These are phyloP conservation scores for Villa cingulata DNA, from an alignment of 2,888 invertebrate genomes.

Conservation along the genomic window DNA sequence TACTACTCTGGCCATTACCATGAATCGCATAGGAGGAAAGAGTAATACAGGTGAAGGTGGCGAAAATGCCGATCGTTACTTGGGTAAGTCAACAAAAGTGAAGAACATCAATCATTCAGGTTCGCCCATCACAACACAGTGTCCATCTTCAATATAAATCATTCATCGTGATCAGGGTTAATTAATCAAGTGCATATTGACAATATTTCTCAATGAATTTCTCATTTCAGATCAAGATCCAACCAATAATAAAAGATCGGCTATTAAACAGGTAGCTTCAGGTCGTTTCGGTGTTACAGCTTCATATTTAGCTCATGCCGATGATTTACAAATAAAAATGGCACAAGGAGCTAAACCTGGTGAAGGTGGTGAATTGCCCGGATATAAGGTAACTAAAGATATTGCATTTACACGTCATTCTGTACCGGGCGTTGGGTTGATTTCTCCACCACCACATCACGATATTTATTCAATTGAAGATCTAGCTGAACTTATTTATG, in stretches of 20 bases:
- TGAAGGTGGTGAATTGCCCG: slow-evolving; percentile 95
- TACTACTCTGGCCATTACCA: slow-evolving; percentile 85
- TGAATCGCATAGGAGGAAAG: slow-evolving; percentile 95
- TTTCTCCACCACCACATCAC: slow-evolving; percentile 98
- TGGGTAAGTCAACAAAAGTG: slow-evolving; percentile 31
- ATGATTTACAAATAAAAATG: slow-evolving; percentile 99
- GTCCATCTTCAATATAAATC: not conserved
- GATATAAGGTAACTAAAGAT: slow-evolving; percentile 78
- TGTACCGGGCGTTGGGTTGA: slow-evolving; percentile 91
- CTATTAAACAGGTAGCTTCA: slow-evolving; percentile 98
- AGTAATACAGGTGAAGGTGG: slow-evolving; percentile 99
- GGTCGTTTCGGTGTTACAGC: slow-evolving; percentile 98
- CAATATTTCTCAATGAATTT: not conserved
- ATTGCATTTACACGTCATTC: slow-evolving; percentile 93
- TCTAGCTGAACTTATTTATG: slow-evolving; percentile 94
- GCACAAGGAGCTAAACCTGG: slow-evolving; percentile 99
- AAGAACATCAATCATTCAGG: not conserved
- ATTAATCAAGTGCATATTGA: not conserved
- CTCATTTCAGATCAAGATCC: slow-evolving; percentile 49
- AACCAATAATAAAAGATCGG: slow-evolving; percentile 71
- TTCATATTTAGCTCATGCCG: slow-evolving; percentile 91
- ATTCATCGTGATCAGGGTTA: not conserved
- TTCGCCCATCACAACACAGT: not conserved
- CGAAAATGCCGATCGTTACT: slow-evolving; percentile 65
- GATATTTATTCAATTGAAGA: slow-evolving; percentile 99